These are phyloP conservation scores for Podilymbus podiceps DNA, from an alignment of 2,113 vertebrate species.

Conservation along the genomic window DNA sequence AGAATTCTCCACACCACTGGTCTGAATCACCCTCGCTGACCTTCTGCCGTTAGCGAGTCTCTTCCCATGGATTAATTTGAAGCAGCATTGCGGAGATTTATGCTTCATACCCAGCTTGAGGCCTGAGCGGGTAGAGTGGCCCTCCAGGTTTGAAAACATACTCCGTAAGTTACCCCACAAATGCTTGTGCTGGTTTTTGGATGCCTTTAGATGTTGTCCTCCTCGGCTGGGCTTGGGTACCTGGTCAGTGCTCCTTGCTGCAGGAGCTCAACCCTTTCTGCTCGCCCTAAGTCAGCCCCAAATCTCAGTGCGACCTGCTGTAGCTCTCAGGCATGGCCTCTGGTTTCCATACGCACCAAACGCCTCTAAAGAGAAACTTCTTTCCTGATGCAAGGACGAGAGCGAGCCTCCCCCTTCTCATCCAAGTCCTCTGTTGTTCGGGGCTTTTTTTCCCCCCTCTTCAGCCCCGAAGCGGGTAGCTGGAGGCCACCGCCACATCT, in stretches of 20 bases:
- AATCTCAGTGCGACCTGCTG: accelerated
- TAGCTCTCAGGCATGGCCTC: not conserved
- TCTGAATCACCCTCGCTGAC: not conserved
- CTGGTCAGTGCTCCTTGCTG: not conserved
- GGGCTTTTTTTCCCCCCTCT: not conserved
- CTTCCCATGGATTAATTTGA: constrained; percentile 31
- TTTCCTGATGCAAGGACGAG: not conserved
- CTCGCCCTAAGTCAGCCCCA: accelerated
- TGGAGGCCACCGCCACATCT: accelerated
- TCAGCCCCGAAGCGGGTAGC: not conserved
- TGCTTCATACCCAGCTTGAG: accelerated
- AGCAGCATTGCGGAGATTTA: not conserved
- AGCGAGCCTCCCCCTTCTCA: not conserved
- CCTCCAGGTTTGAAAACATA: not conserved
- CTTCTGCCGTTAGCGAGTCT: not conserved
- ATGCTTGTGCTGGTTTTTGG: not conserved
- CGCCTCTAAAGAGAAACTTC: not conserved
- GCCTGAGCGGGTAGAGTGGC: accelerated
- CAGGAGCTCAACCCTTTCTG: not conserved
- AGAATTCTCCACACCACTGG: constrained; percentile 31
- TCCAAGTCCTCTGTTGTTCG: not conserved
- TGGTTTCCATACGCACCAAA: not conserved
- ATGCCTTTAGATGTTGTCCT: not conserved
- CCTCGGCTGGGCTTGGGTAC: not conserved
- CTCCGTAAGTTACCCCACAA: not conserved